Evolutionary conservation across 1,140 invertebrate species (phyloP).

Genomic region (Marisa cornuarietis): DNA sequence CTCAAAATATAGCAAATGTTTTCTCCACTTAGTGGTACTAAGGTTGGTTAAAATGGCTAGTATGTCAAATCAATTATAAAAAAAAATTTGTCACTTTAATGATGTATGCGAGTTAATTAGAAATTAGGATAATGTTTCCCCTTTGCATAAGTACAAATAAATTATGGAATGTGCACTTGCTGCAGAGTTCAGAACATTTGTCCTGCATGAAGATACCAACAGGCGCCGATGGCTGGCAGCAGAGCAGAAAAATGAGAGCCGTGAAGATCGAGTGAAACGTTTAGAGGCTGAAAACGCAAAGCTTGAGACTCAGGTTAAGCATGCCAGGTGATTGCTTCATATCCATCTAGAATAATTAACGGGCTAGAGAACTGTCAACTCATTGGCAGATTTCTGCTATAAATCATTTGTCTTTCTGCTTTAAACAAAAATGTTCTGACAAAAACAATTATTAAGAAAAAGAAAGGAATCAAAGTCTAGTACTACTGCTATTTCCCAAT

Average conservation of each 20-base stretch:
- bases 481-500: too few species aligned
- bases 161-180: slow-evolving; percentile 13
- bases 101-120: neutral
- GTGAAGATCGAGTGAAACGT: slow-evolving; percentile 75
- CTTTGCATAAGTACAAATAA: too few species aligned
- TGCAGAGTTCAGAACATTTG: slow-evolving; percentile 78
- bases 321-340: slow-evolving; percentile 60
- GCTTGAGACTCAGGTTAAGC: slow-evolving; percentile 79
- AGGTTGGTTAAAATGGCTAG: too few species aligned
- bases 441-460: too few species aligned
- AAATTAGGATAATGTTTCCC: neutral
- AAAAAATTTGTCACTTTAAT: neutral
- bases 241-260: slow-evolving; percentile 74
- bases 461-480: too few species aligned
- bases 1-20: too few species aligned
- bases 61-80: neutral
- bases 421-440: too few species aligned
- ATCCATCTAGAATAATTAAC: too few species aligned
- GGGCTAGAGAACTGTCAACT: too few species aligned
- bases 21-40: too few species aligned
- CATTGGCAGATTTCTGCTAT: too few species aligned
- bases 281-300: slow-evolving; percentile 74
- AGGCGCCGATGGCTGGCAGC: slow-evolving; percentile 75
- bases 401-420: too few species aligned
- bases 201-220: slow-evolving; percentile 77